A percentile compares a stretch with the other conserved stretches of the same genome.
These are phyloP conservation scores for Drosophila phalerata DNA, from an alignment of 2,888 invertebrate genomes.

Conservation along the genomic window DNA sequence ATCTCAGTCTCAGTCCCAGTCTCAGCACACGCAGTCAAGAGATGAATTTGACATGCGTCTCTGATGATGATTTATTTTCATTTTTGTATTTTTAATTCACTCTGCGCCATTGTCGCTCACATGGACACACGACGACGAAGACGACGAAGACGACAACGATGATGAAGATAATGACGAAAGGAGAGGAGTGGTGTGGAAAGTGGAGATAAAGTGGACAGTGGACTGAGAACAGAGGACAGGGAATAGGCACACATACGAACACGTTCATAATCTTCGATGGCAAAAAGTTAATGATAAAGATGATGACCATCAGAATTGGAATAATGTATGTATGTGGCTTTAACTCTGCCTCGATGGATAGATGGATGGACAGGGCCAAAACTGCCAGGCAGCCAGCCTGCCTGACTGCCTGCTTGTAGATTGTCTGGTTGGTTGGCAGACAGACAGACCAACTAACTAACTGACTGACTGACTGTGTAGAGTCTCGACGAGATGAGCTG, in stretches of 20 bases:
- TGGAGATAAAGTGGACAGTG: conserved; percentile 14
- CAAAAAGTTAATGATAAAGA: conserved; percentile 77
- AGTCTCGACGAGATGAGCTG: conserved; percentile 52
- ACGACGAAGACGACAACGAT: conserved; percentile 35
- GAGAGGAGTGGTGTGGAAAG: not conserved
- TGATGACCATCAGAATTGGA: conserved; percentile 77
- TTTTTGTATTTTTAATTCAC: conserved; percentile 76
- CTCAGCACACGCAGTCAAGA: conserved; percentile 63
- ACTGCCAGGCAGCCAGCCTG: conserved; percentile 25
- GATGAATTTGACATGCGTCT: conserved; percentile 77
- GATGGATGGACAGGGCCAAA: conserved; percentile 59
- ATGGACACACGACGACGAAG: conserved; percentile 48
- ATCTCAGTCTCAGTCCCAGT: conserved; percentile 19
- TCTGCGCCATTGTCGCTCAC: conserved; percentile 75
- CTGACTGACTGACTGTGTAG: conserved; percentile 25
- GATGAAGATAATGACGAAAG: conserved; percentile 2
- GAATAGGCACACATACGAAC: conserved; percentile 25
- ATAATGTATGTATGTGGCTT: conserved; percentile 66
- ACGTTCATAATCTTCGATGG: conserved; percentile 70
- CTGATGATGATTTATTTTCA: conserved; percentile 77
- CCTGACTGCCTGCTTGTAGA: conserved; percentile 18
- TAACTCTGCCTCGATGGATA: conserved; percentile 49
- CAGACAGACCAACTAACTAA: conserved; percentile 33
- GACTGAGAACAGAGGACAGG: conserved; percentile 30
- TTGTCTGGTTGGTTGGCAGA: conserved; percentile 32